phyloP scores from a whole-genome alignment of 2,888 invertebrate species.

The Clunio marinus region DNA sequence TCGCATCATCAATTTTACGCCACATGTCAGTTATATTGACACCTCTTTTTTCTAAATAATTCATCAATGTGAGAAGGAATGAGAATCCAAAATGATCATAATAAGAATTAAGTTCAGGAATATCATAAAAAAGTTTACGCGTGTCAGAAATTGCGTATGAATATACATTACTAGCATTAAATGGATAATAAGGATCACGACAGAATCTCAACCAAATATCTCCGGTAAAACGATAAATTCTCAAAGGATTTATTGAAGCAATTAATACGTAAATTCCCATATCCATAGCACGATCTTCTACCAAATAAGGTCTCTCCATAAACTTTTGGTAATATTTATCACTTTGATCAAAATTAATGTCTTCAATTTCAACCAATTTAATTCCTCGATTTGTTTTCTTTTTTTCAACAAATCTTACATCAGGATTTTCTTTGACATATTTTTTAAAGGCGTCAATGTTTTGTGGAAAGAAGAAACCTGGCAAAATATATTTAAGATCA shows the following conservation, averaged over 20 bases:
- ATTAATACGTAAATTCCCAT: conserved; percentile 3
- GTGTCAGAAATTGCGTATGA: conserved; percentile 88
- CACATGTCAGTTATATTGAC: not conserved
- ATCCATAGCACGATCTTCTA: not conserved
- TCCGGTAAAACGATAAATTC: not conserved
- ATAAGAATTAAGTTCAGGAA: conserved; percentile 65
- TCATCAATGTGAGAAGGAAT: conserved; percentile 77
- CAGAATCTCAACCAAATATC: conserved; percentile 57
- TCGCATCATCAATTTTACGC: conserved; percentile 16
- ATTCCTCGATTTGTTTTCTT: conserved; percentile 10
- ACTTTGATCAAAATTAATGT: not conserved
- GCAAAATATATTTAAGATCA: conserved; percentile 43
- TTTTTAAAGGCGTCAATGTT: conserved; percentile 67
- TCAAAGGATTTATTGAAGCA: not conserved
- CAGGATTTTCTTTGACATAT: conserved; percentile 60
- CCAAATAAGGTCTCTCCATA: conserved; percentile 6
- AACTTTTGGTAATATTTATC: not conserved
- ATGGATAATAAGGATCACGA: conserved; percentile 76
- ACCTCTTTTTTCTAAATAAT: conserved; percentile 55
- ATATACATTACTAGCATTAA: conserved; percentile 66
- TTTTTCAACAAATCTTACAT: conserved; percentile 13
- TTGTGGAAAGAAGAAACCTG: conserved; percentile 46
- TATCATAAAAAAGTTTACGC: conserved; percentile 85
- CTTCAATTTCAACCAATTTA: not conserved
- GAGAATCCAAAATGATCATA: conserved; percentile 65